Percentiles rank a stretch among this genome's conserved stretches.
phyloP scores from a whole-genome alignment of 23 tunicate genomes.

The Diplosoma virens region DNA sequence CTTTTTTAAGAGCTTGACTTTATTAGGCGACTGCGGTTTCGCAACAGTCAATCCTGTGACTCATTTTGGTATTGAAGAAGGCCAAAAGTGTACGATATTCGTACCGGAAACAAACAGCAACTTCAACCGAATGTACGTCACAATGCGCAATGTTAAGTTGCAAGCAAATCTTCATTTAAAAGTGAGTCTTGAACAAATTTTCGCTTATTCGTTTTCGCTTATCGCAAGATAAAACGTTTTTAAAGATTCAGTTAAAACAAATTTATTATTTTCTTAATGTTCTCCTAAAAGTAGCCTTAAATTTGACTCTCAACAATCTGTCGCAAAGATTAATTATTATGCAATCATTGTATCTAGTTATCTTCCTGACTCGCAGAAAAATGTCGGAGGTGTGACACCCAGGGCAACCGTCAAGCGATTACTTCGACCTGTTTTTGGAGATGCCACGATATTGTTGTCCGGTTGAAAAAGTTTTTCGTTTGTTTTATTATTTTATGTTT shows the following conservation, averaged over 20 bases:
- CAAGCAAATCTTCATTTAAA: background rate
- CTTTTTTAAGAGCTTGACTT: too few relatives aligned
- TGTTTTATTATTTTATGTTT: too few relatives aligned
- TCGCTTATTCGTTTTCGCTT: background rate
- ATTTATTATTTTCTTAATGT: background rate
- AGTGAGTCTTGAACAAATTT: background rate
- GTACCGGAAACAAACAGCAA: background rate
- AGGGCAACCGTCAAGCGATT: too few relatives aligned
- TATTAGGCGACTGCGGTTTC: conserved; percentile 5
- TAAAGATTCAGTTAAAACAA: background rate
- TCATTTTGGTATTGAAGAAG: background rate
- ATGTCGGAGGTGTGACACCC: too few relatives aligned
- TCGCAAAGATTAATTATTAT: too few relatives aligned
- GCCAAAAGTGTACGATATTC: background rate
- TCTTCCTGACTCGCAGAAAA: too few relatives aligned
- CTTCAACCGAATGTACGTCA: background rate
- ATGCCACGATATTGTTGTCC: too few relatives aligned
- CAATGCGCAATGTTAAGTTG: background rate
- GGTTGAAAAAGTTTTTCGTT: too few relatives aligned
- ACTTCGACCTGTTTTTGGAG: too few relatives aligned
- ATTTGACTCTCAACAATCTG: too few relatives aligned
- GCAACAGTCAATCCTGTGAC: background rate
- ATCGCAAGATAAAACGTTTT: background rate
- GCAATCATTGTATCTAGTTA: too few relatives aligned
- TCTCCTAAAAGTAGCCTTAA: too few relatives aligned